Conservation (phyloP, 2,797 vertebrate species). For the Ctenopoma multispine region DNA sequence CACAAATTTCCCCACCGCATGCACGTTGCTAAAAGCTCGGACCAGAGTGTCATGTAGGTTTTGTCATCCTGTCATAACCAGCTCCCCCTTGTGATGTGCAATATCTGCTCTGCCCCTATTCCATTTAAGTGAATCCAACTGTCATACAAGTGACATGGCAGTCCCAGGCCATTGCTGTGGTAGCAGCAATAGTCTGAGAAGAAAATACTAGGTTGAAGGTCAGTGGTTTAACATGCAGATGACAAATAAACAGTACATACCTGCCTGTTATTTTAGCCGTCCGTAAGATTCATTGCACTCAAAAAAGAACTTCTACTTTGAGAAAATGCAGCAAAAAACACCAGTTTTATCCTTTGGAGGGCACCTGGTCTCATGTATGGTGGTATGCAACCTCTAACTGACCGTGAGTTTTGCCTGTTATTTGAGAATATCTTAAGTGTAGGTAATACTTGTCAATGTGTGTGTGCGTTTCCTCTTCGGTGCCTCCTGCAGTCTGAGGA, state of each 20-base stretch:
- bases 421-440: slow-evolving; percentile 21
- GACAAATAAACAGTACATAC: background rate
- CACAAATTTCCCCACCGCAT: slow-evolving; percentile 40
- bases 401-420: slow-evolving; percentile 22
- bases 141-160: slow-evolving; percentile 2
- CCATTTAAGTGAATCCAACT: slow-evolving; percentile 15
- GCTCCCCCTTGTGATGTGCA: slow-evolving; percentile 36
- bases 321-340: background rate
- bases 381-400: slow-evolving; percentile 13
- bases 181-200: background rate
- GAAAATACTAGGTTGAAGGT: background rate
- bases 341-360: slow-evolving; percentile 19
- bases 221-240: background rate
- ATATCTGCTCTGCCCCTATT: slow-evolving; percentile 34
- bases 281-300: background rate
- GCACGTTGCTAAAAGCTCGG: slow-evolving; percentile 39
- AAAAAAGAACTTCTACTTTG: background rate
- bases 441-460: slow-evolving; percentile 23
- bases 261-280: background rate
- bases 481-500: slow-evolving; percentile 36
- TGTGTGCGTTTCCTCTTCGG: slow-evolving; percentile 43
- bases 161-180: slow-evolving; percentile 2
- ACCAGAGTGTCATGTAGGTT: slow-evolving; percentile 31
- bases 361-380: slow-evolving; percentile 15
- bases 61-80: slow-evolving; percentile 45